Conservation (phyloP, 2,113 vertebrate species). For the Romanogobio albipinnatus region DNA sequence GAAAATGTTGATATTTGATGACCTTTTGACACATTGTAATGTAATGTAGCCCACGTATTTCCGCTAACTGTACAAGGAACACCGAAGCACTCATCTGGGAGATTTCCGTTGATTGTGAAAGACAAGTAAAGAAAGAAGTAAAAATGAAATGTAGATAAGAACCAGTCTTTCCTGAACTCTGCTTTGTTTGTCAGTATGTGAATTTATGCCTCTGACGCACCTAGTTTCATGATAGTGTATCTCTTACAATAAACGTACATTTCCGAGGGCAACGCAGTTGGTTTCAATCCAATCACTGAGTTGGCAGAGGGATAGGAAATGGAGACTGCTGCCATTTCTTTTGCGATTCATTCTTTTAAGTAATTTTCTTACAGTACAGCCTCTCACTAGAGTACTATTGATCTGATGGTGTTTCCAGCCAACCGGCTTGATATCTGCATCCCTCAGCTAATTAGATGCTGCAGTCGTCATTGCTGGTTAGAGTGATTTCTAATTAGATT, state of each 20-base stretch:
- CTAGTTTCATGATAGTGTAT: not conserved
- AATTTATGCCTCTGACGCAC: not conserved
- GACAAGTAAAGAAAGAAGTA: not conserved
- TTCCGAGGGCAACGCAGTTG: not conserved
- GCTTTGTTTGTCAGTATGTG: not conserved
- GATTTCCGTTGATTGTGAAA: not conserved
- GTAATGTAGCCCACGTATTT: not conserved
- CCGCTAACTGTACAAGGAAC: not conserved
- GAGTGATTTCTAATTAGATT: not conserved
- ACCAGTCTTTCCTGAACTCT: not conserved
- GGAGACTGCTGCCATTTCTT: not conserved
- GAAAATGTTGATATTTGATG: not conserved
- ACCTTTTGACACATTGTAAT: not conserved
- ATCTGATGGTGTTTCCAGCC: not conserved
- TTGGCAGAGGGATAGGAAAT: not conserved
- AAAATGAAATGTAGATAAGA: not conserved
- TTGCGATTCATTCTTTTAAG: not conserved
- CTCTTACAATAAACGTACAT: not conserved
- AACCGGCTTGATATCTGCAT: not conserved
- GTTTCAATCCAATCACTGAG: not conserved
- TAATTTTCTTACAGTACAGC: not conserved
- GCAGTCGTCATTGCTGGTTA: not conserved
- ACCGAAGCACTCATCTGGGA: not conserved
- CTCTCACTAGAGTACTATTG: not conserved
- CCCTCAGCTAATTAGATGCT: slow-evolving; percentile 4